These are phyloP conservation scores for Drosophila insularis DNA, from an alignment of 1,140 invertebrate species.

Conservation along the genomic window DNA sequence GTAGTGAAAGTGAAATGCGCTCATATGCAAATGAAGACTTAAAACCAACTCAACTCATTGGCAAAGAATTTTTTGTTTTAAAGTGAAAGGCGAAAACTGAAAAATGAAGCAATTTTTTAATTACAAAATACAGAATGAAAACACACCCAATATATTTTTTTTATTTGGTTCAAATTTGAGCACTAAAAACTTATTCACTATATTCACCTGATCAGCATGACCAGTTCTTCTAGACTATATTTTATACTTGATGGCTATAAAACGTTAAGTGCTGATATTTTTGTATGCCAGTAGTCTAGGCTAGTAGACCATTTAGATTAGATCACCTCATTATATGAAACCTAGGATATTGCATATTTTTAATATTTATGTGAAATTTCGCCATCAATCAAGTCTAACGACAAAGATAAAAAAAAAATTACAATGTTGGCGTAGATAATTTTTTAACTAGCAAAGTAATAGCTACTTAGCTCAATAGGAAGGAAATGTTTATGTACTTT, in stretches of 20 bases:
- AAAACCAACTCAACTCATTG: slow-evolving; percentile 27
- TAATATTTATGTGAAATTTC: neutral
- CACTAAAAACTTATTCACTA: too few relatives aligned
- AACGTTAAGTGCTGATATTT: too few relatives aligned
- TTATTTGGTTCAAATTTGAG: too few relatives aligned
- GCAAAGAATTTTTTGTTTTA: slow-evolving; percentile 24
- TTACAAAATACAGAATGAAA: neutral
- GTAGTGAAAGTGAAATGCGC: slow-evolving; percentile 58
- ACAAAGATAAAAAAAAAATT: too few relatives aligned
- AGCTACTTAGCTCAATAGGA: too few relatives aligned
- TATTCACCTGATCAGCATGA: too few relatives aligned
- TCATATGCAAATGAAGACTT: slow-evolving; percentile 13
- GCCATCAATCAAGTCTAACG: too few relatives aligned
- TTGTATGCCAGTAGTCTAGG: neutral
- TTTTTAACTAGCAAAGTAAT: too few relatives aligned
- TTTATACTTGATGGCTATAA: too few relatives aligned
- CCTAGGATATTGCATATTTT: neutral
- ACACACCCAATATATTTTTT: neutral
- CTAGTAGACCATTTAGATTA: neutral
- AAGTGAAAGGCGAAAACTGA: slow-evolving; percentile 2
- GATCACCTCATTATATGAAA: neutral
- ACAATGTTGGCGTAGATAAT: too few relatives aligned
- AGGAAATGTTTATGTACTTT: too few relatives aligned
- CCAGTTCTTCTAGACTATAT: too few relatives aligned
- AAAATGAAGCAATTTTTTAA: slow-evolving; percentile 5